Percentiles rank a stretch among this genome's conserved stretches.
phyloP scores from a whole-genome alignment of 2,888 invertebrate species.

The Eustalomyia histrio region DNA sequence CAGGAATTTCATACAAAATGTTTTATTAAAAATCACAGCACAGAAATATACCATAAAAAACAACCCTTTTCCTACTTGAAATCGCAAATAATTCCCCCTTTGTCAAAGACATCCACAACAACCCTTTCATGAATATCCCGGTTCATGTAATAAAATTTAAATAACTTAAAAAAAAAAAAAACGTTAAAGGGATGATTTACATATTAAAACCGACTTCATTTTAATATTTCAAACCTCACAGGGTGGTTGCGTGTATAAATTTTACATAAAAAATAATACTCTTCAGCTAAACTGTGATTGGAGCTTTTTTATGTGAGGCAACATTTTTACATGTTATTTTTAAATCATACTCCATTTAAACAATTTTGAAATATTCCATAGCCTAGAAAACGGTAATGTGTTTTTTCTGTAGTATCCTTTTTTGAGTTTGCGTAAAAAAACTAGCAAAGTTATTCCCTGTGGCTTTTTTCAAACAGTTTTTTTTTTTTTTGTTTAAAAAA shows the following conservation, averaged over 20 bases:
- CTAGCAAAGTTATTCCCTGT: constrained; percentile 6
- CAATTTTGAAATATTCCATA: background rate
- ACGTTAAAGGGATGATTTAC: constrained; percentile 54
- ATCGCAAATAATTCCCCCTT: constrained; percentile 21
- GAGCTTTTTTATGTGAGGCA: constrained; percentile 9
- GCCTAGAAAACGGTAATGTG: background rate
- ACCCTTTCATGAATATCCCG: constrained; percentile 19
- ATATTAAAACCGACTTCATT: constrained; percentile 70
- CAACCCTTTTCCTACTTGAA: constrained; percentile 10
- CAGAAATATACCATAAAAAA: constrained; percentile 17
- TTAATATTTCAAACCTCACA: constrained; percentile 69
- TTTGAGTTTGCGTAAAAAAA: constrained; percentile 30
- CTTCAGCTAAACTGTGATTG: constrained; percentile 25
- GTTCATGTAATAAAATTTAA: constrained; percentile 71
- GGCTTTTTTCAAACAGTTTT: background rate
- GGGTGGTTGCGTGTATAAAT: constrained; percentile 28
- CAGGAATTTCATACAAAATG: constrained; percentile 5
- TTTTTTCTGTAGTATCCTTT: background rate
- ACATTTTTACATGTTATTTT: background rate
- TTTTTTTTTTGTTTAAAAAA: constrained; percentile 12
- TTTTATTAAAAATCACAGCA: constrained; percentile 40
- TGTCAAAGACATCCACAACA: background rate
- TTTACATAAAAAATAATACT: constrained; percentile 11
- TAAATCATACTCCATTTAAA: constrained; percentile 16
- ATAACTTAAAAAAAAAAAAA: constrained; percentile 64